These are phyloP conservation scores for Orthonevra nobilis DNA, from an alignment of 2,888 invertebrate species.

Conservation along the genomic window DNA sequence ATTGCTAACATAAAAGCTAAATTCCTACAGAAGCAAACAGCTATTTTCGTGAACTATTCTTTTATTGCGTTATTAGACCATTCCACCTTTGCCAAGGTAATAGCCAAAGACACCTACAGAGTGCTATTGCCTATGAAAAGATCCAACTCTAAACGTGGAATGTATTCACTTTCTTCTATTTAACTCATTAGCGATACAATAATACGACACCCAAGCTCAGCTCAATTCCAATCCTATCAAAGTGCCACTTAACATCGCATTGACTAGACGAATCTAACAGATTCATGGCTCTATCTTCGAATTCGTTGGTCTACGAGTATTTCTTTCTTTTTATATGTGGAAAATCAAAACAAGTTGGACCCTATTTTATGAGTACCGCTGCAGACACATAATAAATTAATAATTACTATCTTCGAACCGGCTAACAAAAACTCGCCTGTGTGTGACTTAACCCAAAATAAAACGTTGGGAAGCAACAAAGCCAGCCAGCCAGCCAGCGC, in stretches of 20 bases:
- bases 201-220: background rate
- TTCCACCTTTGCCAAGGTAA: no score
- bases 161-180: slow-evolving; percentile 10
- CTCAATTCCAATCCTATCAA: slow-evolving; percentile 3
- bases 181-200: slow-evolving; percentile 2
- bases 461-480: background rate
- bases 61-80: no score
- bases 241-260: slow-evolving; percentile 6
- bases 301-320: no score
- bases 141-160: slow-evolving; percentile 1
- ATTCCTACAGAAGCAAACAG: no score
- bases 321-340: slow-evolving; percentile 6
- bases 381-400: slow-evolving; percentile 52
- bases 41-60: no score
- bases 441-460: no score
- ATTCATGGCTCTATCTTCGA: slow-evolving; percentile 19
- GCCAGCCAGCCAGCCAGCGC: background rate
- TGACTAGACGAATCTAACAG: background rate
- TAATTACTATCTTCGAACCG: slow-evolving; percentile 48
- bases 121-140: no score
- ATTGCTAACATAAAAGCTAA: no score
- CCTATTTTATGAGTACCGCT: slow-evolving; percentile 33
- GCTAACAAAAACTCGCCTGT: slow-evolving; percentile 11
- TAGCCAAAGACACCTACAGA: no score
- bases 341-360: slow-evolving; percentile 21